Evolutionary conservation across 2,113 vertebrate species (phyloP).

Genomic region (Grammomys dolichurus): DNA sequence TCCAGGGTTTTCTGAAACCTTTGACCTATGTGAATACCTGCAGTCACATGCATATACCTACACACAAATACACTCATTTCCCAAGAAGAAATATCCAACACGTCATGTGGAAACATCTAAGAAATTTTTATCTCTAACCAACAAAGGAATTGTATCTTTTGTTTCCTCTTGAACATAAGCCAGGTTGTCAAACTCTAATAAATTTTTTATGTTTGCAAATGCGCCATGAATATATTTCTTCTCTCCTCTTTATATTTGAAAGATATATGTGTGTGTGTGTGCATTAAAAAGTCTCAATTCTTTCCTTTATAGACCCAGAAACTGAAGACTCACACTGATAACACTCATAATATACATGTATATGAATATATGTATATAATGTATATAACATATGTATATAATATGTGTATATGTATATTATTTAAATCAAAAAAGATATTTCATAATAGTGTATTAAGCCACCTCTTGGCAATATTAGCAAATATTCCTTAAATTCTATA

Average conservation of each 20-base stretch:
- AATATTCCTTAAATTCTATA: constrained; percentile 17
- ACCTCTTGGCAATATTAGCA: not conserved
- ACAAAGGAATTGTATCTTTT: not conserved
- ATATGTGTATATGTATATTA: not conserved
- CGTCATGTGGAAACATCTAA: not conserved
- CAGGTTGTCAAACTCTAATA: not conserved
- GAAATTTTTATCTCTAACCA: not conserved
- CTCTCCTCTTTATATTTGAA: not conserved
- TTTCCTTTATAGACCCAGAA: not conserved
- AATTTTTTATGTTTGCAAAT: not conserved
- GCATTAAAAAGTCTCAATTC: not conserved
- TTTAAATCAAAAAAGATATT: not conserved
- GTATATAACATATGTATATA: not conserved
- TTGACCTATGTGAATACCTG: not conserved
- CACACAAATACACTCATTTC: not conserved
- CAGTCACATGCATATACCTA: not conserved
- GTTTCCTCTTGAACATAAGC: not conserved
- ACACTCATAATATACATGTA: not conserved
- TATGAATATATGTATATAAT: too few relatives aligned
- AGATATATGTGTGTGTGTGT: not conserved
- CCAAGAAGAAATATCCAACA: not conserved
- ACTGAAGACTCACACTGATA: not conserved
- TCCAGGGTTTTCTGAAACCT: not conserved
- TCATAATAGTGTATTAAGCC: not conserved
- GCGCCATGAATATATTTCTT: not conserved